These are phyloP conservation scores for Drosophila diplacantha DNA, from an alignment of 2,888 invertebrate genomes.

Conservation along the genomic window DNA sequence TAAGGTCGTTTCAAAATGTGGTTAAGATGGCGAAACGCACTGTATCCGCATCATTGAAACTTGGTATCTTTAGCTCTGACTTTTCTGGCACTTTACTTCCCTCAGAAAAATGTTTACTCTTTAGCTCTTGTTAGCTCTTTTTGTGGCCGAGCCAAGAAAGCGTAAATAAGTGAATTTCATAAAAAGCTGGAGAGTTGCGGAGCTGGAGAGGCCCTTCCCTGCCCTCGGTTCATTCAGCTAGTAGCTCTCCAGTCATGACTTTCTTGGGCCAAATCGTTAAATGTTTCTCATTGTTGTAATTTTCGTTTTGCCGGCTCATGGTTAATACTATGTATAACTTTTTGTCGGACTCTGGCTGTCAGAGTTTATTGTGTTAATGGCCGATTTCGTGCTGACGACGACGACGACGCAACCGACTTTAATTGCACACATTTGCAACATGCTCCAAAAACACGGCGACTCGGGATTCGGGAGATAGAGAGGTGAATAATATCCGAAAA, in stretches of 20 bases:
- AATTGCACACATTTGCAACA: slow-evolving; percentile 62
- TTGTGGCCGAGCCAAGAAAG: slow-evolving; percentile 57
- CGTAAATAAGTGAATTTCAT: slow-evolving; percentile 63
- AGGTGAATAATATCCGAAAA: slow-evolving; percentile 11
- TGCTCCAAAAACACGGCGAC: slow-evolving; percentile 17
- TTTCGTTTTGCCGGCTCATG: slow-evolving; percentile 54
- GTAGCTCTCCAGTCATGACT: slow-evolving; percentile 46
- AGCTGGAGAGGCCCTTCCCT: slow-evolving; percentile 14
- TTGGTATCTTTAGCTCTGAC: slow-evolving; percentile 11
- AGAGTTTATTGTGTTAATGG: slow-evolving; percentile 68
- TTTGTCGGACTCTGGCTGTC: slow-evolving; percentile 39
- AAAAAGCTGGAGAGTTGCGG: slow-evolving; percentile 30
- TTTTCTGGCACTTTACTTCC: slow-evolving; percentile 13
- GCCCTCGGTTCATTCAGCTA: slow-evolving; percentile 9
- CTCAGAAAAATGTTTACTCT: slow-evolving; percentile 22
- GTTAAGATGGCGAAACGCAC: slow-evolving; percentile 24
- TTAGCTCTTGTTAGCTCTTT: slow-evolving; percentile 3
- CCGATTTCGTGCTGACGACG: slow-evolving; percentile 54
- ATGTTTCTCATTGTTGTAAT: slow-evolving; percentile 30
- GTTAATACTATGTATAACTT: slow-evolving; percentile 7
- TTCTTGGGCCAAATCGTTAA: slow-evolving; percentile 47
- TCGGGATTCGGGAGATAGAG: background rate
- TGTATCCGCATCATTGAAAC: slow-evolving; percentile 26
- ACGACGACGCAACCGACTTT: slow-evolving; percentile 49
- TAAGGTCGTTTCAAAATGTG: slow-evolving; percentile 24